Percentiles rank a stretch among this genome's conserved stretches.
phyloP scores from a whole-genome alignment of 2,888 invertebrate genomes.

The Hemithea aestivaria region DNA sequence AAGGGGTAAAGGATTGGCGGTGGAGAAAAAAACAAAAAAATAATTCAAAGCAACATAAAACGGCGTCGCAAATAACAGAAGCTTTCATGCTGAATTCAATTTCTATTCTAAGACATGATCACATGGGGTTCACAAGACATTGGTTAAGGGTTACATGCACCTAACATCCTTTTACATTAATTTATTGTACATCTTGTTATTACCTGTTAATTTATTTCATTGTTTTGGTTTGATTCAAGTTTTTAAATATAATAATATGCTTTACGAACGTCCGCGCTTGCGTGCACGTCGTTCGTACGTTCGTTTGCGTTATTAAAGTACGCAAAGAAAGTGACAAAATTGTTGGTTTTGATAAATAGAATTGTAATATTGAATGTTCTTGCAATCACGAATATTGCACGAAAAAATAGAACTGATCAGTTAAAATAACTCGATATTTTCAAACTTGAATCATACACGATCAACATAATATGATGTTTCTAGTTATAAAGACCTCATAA shows the following conservation, averaged over 20 bases:
- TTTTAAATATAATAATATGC: too few relatives aligned
- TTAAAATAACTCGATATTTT: not conserved
- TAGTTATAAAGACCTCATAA: too few relatives aligned
- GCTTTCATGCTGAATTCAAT: conserved; percentile 47
- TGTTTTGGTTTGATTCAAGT: too few relatives aligned
- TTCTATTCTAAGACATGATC: conserved; percentile 24
- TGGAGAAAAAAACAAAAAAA: conserved; percentile 53
- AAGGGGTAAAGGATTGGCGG: conserved; percentile 24
- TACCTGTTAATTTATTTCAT: not conserved
- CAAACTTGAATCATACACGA: conserved; percentile 32
- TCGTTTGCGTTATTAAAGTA: too few relatives aligned
- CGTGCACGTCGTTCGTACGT: too few relatives aligned
- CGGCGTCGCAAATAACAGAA: conserved; percentile 68
- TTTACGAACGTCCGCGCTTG: too few relatives aligned
- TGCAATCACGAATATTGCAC: too few relatives aligned
- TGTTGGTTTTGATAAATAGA: too few relatives aligned
- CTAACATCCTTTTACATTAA: conserved; percentile 12
- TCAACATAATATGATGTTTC: too few relatives aligned
- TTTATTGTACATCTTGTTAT: conserved; percentile 10
- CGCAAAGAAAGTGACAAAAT: too few relatives aligned
- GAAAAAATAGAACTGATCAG: too few relatives aligned
- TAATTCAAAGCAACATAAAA: conserved; percentile 74
- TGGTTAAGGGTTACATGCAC: conserved; percentile 40
- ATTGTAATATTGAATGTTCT: too few relatives aligned
- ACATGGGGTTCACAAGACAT: conserved; percentile 48